phyloP scores from a whole-genome alignment of 2,797 vertebrate species.

The Takifugu ocellatus region DNA sequence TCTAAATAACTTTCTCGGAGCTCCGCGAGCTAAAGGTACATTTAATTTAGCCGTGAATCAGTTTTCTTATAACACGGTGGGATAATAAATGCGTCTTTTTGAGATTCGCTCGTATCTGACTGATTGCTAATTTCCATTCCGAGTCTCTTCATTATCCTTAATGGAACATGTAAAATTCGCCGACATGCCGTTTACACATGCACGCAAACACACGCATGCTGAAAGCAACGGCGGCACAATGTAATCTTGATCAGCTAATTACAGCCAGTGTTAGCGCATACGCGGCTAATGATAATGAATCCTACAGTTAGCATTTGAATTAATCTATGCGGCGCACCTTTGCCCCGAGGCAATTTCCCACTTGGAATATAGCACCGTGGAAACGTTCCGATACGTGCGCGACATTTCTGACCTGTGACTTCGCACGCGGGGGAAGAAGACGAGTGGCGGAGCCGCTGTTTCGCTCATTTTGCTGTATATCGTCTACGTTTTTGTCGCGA shows the following conservation, averaged over 20 bases:
- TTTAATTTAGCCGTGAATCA: slow-evolving; percentile 9
- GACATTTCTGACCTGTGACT: too few species aligned
- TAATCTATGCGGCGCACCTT: slow-evolving; percentile 15
- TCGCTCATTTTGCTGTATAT: too few species aligned
- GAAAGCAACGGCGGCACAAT: slow-evolving; percentile 2
- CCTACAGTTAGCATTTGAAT: slow-evolving; percentile 8
- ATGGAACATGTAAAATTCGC: slow-evolving; percentile 30
- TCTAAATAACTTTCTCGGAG: slow-evolving; percentile 24
- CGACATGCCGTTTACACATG: too few species aligned
- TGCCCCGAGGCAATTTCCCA: slow-evolving; percentile 26
- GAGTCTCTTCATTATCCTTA: slow-evolving; percentile 35
- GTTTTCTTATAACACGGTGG: slow-evolving; percentile 19
- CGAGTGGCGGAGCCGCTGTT: too few species aligned
- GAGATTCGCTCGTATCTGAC: slow-evolving; percentile 15
- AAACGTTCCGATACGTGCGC: too few species aligned
- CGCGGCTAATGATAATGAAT: slow-evolving; percentile 34
- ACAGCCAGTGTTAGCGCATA: slow-evolving; percentile 9
- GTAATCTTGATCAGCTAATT: slow-evolving; percentile 40
- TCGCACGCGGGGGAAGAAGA: too few species aligned
- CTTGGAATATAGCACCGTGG: neutral
- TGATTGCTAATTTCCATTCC: slow-evolving; percentile 42
- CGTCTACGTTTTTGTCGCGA: too few species aligned
- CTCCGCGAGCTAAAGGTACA: slow-evolving; percentile 1
- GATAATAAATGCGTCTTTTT: slow-evolving; percentile 20
- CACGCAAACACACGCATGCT: neutral